phyloP scores from a whole-genome alignment of 2,797 vertebrate genomes.

The Cirrhinus mrigala region DNA sequence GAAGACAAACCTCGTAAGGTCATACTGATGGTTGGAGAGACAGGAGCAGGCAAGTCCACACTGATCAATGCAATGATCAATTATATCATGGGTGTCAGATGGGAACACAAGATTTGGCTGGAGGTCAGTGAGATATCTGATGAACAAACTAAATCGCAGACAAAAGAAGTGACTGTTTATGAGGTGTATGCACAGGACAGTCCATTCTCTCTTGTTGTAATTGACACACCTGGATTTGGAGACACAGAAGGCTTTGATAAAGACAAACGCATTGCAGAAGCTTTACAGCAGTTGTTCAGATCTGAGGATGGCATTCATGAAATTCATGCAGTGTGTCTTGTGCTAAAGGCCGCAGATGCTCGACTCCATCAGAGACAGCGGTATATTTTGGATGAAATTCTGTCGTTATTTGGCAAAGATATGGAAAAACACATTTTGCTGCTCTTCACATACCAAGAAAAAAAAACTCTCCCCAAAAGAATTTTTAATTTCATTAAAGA shows the following conservation, averaged over 20 bases:
- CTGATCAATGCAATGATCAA: conserved; percentile 19
- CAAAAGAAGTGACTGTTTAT: conserved; percentile 8
- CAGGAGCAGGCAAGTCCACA: conserved; percentile 46
- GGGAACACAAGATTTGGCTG: not conserved
- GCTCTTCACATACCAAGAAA: conserved; percentile 10
- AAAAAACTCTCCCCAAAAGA: not conserved
- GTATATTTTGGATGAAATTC: conserved; percentile 44
- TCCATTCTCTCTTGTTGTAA: not conserved
- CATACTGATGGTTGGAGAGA: conserved; percentile 40
- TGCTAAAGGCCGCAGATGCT: no score
- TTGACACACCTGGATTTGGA: conserved; percentile 18
- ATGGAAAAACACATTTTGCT: conserved; percentile 13
- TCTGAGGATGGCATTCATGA: not conserved
- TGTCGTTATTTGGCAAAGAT: conserved; percentile 51
- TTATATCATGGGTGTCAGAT: conserved; percentile 12
- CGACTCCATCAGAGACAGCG: not conserved
- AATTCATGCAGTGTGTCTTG: no score
- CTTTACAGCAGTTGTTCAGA: conserved; percentile 29
- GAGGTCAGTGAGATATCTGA: not conserved
- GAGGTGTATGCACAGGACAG: not conserved
- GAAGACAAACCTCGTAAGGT: not conserved
- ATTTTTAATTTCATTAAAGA: no score
- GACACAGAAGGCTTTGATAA: not conserved
- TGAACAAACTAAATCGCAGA: not conserved
- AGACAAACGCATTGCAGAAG: conserved; percentile 8